These are phyloP conservation scores for Tenodera sinensis DNA, from an alignment of 2,888 invertebrate genomes.

Conservation along the genomic window DNA sequence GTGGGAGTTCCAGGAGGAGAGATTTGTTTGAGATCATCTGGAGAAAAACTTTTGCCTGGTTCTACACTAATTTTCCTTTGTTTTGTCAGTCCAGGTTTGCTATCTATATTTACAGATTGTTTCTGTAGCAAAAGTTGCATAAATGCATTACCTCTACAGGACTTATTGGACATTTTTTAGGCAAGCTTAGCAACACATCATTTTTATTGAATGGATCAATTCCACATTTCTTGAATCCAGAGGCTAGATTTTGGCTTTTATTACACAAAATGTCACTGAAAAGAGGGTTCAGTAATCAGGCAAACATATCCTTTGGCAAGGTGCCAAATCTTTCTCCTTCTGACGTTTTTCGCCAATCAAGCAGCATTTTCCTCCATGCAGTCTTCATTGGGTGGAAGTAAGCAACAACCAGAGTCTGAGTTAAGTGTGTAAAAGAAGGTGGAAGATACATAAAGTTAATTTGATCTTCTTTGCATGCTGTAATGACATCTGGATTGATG, in stretches of 20 bases:
- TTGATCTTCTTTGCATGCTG: too few relatives aligned
- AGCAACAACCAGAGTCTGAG: background rate
- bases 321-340: background rate
- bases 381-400: background rate
- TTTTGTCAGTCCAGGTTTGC: too few relatives aligned
- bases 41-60: too few relatives aligned
- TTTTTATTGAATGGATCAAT: background rate
- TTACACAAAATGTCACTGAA: background rate
- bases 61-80: too few relatives aligned
- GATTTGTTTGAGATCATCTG: too few relatives aligned
- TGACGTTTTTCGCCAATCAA: too few relatives aligned
- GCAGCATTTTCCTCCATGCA: background rate
- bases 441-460: too few relatives aligned
- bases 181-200: background rate
- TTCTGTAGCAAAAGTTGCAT: background rate
- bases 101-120: background rate
- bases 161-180: background rate
- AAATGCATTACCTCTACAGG: background rate
- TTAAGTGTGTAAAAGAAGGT: too few relatives aligned
- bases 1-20: too few relatives aligned
- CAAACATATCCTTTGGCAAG: background rate
- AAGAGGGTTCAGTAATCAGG: background rate
- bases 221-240: background rate
- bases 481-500: too few relatives aligned
- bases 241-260: background rate